Percentiles rank a stretch among this genome's conserved stretches.
Evolutionary conservation across 2,113 vertebrate species (phyloP).

Genomic region (Cyprinus carpio): DNA sequence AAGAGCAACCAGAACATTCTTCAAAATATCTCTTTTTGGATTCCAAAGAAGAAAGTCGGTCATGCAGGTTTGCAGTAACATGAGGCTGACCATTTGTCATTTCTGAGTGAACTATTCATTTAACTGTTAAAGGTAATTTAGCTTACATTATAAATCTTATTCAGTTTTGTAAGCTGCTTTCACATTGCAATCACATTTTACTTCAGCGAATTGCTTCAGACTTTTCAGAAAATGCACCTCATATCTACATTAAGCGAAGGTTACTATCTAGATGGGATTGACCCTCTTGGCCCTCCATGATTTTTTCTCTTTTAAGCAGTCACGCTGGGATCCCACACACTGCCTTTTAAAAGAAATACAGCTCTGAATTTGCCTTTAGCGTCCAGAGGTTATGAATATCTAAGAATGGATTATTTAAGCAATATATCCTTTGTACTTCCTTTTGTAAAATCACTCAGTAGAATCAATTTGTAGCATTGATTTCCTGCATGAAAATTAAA

Average conservation of each 20-base stretch:
- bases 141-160: background rate
- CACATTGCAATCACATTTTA: background rate
- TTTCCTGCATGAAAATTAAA: background rate
- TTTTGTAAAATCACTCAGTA: background rate
- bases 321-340: background rate
- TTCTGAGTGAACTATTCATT: background rate
- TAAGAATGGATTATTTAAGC: background rate
- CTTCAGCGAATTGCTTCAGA: background rate
- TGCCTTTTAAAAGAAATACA: background rate
- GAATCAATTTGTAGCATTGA: background rate
- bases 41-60: background rate
- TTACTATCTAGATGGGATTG: background rate
- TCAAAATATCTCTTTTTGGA: background rate
- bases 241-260: background rate
- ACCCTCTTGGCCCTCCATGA: background rate
- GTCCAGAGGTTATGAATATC: background rate
- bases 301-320: background rate
- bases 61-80: background rate
- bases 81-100: background rate
- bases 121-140: background rate
- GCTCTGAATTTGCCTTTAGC: constrained; percentile 1
- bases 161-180: background rate
- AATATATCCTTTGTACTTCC: background rate
- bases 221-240: background rate
- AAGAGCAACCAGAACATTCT: background rate